Percentiles rank a stretch among this genome's conserved stretches.
phyloP scores from a whole-genome alignment of 2,888 invertebrate species.

The Shargacucullia verbasci region DNA sequence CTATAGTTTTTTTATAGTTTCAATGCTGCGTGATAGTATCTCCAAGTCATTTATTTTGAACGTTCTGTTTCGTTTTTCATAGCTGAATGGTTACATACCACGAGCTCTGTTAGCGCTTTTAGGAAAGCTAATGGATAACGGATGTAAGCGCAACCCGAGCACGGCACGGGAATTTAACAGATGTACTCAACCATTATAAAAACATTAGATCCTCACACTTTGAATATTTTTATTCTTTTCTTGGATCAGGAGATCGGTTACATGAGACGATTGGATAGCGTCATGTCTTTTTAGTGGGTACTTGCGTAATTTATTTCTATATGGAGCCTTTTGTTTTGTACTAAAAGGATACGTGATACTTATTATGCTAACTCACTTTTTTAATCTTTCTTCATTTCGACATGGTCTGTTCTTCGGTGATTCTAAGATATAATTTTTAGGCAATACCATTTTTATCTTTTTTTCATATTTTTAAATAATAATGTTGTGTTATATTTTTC shows the following conservation, averaged over 20 bases:
- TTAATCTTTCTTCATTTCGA: too few species aligned
- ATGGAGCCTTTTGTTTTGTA: too few species aligned
- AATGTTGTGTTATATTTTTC: too few species aligned
- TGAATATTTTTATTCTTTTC: conserved; percentile 29
- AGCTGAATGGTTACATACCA: conserved; percentile 58
- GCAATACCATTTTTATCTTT: too few species aligned
- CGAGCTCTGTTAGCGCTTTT: conserved; percentile 63
- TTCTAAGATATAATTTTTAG: too few species aligned
- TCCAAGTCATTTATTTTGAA: conserved; percentile 34
- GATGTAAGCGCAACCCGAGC: conserved; percentile 57
- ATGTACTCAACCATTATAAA: conserved; percentile 52
- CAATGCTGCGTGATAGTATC: conserved; percentile 13
- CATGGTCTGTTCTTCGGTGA: too few species aligned
- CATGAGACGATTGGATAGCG: conserved; percentile 14
- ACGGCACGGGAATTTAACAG: conserved; percentile 29
- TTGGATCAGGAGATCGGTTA: conserved; percentile 28
- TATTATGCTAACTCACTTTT: too few species aligned
- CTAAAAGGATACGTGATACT: too few species aligned
- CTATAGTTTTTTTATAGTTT: not conserved
- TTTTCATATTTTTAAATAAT: too few species aligned
- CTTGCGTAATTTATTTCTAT: too few species aligned
- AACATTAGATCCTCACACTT: conserved; percentile 44
- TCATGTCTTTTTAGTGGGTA: too few species aligned
- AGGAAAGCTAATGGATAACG: conserved; percentile 69
- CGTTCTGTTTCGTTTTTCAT: conserved; percentile 51